These are phyloP conservation scores for Protomyctophum bolini DNA, from an alignment of 2,113 vertebrate genomes.

Conservation along the genomic window DNA sequence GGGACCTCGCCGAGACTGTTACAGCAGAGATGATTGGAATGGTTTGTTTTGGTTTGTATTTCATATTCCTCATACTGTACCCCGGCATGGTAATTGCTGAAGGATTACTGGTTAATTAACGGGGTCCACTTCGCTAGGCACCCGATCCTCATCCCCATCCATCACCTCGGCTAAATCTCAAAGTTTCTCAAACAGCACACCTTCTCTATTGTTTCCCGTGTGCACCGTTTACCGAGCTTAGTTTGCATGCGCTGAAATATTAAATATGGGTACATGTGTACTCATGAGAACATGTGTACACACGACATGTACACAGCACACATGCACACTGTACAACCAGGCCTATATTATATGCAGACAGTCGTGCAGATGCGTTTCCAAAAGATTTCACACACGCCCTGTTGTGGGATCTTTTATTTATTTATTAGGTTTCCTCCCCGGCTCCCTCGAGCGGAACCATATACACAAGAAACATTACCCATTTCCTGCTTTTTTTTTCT, in stretches of 20 bases:
- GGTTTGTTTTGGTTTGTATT: conserved; percentile 70
- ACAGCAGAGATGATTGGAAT: conserved; percentile 66
- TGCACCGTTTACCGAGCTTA: neutral
- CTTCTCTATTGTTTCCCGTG: neutral
- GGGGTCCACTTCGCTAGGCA: conserved; percentile 23
- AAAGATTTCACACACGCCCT: conserved; percentile 35
- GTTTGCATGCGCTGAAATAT: conserved; percentile 30
- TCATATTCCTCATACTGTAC: conserved; percentile 35
- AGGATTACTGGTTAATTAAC: conserved; percentile 43
- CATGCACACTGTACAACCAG: neutral
- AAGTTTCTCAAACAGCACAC: conserved; percentile 1
- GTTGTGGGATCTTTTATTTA: conserved; percentile 57
- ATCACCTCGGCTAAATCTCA: conserved; percentile 6
- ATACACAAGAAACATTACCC: conserved; percentile 26
- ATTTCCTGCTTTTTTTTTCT: conserved; percentile 36
- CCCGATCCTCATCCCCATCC: conserved; percentile 2
- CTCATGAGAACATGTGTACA: neutral
- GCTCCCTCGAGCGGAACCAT: conserved; percentile 34
- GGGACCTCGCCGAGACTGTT: conserved; percentile 66
- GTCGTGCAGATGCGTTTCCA: neutral
- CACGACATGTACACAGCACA: neutral
- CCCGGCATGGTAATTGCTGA: conserved; percentile 57
- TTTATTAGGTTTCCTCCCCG: conserved; percentile 28
- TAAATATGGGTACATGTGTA: too few relatives aligned
- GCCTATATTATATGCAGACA: neutral